phyloP scores from a whole-genome alignment of 2,113 vertebrate genomes.

The Steatornis caripensis region DNA sequence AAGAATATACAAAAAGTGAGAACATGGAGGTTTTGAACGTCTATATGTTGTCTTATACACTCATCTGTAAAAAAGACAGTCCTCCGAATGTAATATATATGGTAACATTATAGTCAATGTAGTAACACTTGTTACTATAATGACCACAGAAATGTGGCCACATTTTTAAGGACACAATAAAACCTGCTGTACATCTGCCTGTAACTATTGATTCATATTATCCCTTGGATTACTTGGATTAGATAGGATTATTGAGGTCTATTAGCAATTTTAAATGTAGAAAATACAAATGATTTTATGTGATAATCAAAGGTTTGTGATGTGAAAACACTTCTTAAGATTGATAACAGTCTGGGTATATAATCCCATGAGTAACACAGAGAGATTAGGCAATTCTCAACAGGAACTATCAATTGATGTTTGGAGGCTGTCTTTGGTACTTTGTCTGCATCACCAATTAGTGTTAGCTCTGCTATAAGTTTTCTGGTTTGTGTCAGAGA shows the following conservation, averaged over 20 bases:
- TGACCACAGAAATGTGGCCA: background rate
- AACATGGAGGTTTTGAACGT: background rate
- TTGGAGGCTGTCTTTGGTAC: background rate
- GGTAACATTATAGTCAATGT: background rate
- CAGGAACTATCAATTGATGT: background rate
- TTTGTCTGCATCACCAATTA: background rate
- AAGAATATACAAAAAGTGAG: background rate
- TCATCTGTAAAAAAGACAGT: background rate
- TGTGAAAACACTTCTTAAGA: background rate
- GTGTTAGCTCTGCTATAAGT: background rate
- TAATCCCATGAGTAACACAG: background rate
- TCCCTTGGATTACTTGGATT: background rate
- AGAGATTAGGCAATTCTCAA: background rate
- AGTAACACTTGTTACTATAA: background rate
- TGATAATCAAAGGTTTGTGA: background rate
- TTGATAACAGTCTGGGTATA: background rate
- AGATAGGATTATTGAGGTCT: background rate
- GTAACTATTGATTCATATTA: background rate
- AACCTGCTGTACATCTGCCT: background rate
- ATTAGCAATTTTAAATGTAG: background rate
- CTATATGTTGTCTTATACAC: background rate
- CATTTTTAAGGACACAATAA: background rate
- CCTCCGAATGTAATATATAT: background rate
- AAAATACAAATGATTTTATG: background rate
- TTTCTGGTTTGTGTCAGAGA: background rate